A percentile compares a stretch with the other conserved stretches of the same genome.
phyloP scores from a whole-genome alignment of 37 sponge, comb jelly and placozoan genomes.

The Hexactinellida sp. region DNA sequence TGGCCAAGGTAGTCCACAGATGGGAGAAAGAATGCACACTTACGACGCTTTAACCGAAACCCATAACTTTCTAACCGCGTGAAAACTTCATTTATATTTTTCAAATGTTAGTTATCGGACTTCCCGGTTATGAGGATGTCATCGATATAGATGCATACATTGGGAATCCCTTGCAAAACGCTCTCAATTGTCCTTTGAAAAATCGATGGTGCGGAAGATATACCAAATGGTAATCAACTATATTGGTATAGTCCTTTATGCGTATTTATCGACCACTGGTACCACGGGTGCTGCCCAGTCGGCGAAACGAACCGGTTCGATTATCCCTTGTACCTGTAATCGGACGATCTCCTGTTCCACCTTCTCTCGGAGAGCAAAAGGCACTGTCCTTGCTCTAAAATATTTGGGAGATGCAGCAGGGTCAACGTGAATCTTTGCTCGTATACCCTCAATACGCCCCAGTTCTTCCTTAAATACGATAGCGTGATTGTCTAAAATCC shows the following conservation, averaged over 20 bases:
- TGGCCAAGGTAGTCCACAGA: conserved; percentile 43
- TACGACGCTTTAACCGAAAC: conserved; percentile 27
- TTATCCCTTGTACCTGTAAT: conserved; percentile 20
- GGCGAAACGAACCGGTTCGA: conserved; percentile 26
- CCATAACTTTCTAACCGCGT: conserved; percentile 12
- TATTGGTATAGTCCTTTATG: conserved; percentile 38
- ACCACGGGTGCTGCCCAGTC: conserved; percentile 42
- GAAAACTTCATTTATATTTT: conserved; percentile 14
- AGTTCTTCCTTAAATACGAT: conserved; percentile 26
- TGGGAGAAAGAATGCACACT: conserved; percentile 22
- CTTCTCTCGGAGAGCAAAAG: conserved; percentile 32
- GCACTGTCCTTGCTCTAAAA: conserved; percentile 30
- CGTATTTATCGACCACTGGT: conserved; percentile 42
- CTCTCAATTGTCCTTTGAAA: conserved; percentile 53
- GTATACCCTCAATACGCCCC: conserved; percentile 18
- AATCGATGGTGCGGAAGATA: conserved; percentile 36
- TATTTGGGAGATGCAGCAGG: conserved; percentile 24
- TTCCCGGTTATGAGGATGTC: conserved; percentile 36
- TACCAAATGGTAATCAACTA: conserved; percentile 46
- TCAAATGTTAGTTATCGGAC: conserved; percentile 5
- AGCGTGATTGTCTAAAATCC: not conserved
- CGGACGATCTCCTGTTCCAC: conserved; percentile 25
- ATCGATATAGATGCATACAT: conserved; percentile 30
- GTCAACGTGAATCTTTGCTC: conserved; percentile 22
- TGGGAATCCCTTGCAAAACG: conserved; percentile 28